These are phyloP conservation scores for Dugesia japonica DNA, from an alignment of 2,888 invertebrate genomes.

Conservation along the genomic window DNA sequence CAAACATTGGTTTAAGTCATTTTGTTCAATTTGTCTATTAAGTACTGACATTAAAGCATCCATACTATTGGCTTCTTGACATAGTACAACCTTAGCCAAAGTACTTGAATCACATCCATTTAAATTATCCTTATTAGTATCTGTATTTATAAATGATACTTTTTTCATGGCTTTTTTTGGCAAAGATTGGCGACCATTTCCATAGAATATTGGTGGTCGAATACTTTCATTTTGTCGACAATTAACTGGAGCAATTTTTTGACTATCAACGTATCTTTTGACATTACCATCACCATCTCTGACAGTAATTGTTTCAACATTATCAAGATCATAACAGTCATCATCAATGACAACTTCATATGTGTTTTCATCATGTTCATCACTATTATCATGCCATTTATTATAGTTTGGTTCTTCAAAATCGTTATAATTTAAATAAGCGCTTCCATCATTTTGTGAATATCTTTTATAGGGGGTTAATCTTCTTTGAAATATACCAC, in stretches of 20 bases:
- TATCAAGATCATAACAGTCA: neutral
- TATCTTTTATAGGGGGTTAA: neutral
- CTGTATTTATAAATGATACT: neutral
- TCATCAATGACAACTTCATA: constrained; percentile 8
- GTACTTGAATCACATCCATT: neutral
- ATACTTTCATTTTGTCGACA: neutral
- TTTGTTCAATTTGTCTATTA: neutral
- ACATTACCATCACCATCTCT: neutral
- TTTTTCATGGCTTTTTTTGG: neutral
- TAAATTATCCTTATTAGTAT: neutral
- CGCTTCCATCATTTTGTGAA: neutral
- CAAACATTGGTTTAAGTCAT: neutral
- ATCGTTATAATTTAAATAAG: neutral
- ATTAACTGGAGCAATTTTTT: neutral
- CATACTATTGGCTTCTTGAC: constrained; percentile 8
- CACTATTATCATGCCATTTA: neutral
- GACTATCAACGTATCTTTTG: neutral
- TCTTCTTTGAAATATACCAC: neutral
- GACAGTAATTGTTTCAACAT: neutral
- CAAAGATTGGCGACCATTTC: neutral
- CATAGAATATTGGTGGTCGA: neutral
- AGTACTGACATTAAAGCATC: neutral
- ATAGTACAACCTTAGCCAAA: neutral
- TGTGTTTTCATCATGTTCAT: neutral
- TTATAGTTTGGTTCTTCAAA: neutral